Evolutionary conservation across 2,888 invertebrate species (phyloP), one percentile per base, ranked within the genome.

Genomic region (Drosophila rellima): DNA sequence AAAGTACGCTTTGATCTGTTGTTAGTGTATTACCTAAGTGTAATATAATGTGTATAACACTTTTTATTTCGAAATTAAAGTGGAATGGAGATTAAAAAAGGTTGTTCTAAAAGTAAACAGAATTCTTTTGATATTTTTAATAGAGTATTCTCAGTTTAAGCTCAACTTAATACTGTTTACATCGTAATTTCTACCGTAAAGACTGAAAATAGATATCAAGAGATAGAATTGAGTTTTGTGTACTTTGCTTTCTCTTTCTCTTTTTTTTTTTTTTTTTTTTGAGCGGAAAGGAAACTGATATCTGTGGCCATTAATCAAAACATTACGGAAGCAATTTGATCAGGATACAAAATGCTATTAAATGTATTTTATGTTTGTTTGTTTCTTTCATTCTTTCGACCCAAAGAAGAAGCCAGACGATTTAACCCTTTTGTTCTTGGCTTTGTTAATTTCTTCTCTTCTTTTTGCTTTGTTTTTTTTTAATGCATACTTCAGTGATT

Each of bases 361-460:
- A 11, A 20, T 61, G 45, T 61, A 42, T 26, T 57, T 26, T 66
- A n/a, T 52, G 35, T 37, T 50, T 45, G 26, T 23, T 42, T 29
- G 18, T 20, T 45, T 65, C 20, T 40, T 40, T 61, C 37, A 37
- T 54, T 54, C 40, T 29, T 54, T 40, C 40, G 29, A 50, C n/a
- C 37, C 20, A 33, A 18, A 18, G 10, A 64, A 64, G 75, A 75
- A 75, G 77, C 75, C 77, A 77, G 69, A 75, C 45, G 55, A 48
- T 42, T 75, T 48, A 44, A 61, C 35, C 63, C 63, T 56, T 71
- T 61, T 48, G 23, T 35, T 54, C 40, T 61, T 29, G 15, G 11
- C 31, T 39, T 59, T 40, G 44, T 50, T 54, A 11, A 26, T 17
- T 39, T 40, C 26, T 37, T 15, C 11, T 5, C 44, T 51, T 33